Conservation (phyloP, 2,888 invertebrate species). For the Mallateleia sp. region DNA sequence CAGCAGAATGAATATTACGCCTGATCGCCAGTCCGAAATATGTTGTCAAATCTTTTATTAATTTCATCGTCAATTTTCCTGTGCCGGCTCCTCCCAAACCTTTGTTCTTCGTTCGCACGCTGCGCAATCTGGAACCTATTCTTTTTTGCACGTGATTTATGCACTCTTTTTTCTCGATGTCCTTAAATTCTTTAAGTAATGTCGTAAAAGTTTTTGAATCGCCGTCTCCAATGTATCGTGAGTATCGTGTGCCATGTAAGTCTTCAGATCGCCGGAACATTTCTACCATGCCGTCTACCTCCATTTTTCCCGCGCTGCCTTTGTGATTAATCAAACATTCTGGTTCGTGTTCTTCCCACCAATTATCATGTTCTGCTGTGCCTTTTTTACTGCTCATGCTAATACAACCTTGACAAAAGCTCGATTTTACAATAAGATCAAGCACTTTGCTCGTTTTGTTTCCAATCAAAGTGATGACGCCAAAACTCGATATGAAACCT, state of each 20-base stretch:
- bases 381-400: neutral
- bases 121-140: constrained; percentile 13
- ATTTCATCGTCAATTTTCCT: neutral
- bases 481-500: constrained; percentile 19
- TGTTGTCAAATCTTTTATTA: neutral
- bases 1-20: neutral
- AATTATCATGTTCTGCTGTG: neutral
- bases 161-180: constrained; percentile 55
- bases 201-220: constrained; percentile 74
- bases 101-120: constrained; percentile 7
- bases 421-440: constrained; percentile 23
- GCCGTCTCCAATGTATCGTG: constrained; percentile 78
- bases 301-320: constrained; percentile 75
- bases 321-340: constrained; percentile 73
- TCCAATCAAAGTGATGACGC: constrained; percentile 23
- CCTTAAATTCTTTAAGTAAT: constrained; percentile 50
- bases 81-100: neutral
- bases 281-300: constrained; percentile 70
- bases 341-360: constrained; percentile 12
- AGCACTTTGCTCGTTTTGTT: constrained; percentile 19
- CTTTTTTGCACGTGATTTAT: constrained; percentile 40
- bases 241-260: constrained; percentile 58
- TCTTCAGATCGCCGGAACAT: constrained; percentile 71
- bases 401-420: neutral
- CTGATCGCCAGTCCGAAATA: neutral